Percentiles rank a stretch among this genome's conserved stretches.
These are phyloP conservation scores for Speoplatyrhinus poulsoni DNA, from an alignment of 2,113 vertebrate species.

Conservation along the genomic window DNA sequence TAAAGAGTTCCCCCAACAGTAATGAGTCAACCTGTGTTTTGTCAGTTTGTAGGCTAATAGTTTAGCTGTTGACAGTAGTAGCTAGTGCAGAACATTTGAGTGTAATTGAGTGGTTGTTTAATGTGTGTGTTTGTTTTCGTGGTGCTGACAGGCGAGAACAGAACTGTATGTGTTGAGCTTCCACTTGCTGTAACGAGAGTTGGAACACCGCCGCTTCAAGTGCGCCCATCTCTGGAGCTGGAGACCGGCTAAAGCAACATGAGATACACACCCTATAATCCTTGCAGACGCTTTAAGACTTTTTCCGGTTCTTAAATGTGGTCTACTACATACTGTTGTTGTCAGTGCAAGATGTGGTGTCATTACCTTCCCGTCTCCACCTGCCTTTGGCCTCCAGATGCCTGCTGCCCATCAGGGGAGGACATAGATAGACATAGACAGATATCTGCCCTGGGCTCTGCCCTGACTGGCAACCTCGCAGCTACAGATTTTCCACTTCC, in stretches of 20 bases:
- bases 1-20: too few species aligned
- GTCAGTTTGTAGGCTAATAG: not conserved
- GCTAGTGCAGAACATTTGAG: slow-evolving; percentile 25
- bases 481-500: slow-evolving; percentile 30
- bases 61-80: slow-evolving; percentile 30
- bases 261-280: slow-evolving; percentile 22
- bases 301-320: not conserved
- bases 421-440: too few species aligned
- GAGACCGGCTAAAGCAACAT: slow-evolving; percentile 25
- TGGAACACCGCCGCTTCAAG: slow-evolving; percentile 11
- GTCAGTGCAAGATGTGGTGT: not conserved
- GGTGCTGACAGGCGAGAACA: slow-evolving; percentile 44
- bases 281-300: slow-evolving; percentile 2
- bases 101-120: slow-evolving; percentile 46
- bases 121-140: slow-evolving; percentile 21
- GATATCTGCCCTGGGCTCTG: not conserved
- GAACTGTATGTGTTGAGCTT: slow-evolving; percentile 36
- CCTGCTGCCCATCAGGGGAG: not conserved
- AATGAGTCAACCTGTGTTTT: not conserved
- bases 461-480: not conserved
- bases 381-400: not conserved
- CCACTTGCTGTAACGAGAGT: slow-evolving; percentile 22
- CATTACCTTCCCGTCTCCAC: not conserved
- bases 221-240: slow-evolving; percentile 34
- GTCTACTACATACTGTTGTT: not conserved